A percentile compares a stretch with the other conserved stretches of the same genome.
Evolutionary conservation across 1,140 invertebrate species (phyloP).

Genomic region (Pseudomyrmex dendroicus): DNA sequence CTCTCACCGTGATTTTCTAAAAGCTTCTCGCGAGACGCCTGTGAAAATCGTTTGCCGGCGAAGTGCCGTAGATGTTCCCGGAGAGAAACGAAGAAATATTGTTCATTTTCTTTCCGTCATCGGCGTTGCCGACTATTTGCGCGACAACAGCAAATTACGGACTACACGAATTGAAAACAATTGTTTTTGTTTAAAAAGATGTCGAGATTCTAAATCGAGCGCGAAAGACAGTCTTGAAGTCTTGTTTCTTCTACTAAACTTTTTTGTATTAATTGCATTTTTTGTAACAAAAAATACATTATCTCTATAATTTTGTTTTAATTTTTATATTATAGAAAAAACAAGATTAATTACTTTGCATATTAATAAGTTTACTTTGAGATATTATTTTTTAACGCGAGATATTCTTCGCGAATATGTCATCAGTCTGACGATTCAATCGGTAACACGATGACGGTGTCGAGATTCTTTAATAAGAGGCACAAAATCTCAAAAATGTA

Average conservation of each 20-base stretch:
- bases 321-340: neutral
- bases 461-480: slow-evolving; percentile 5
- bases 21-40: slow-evolving; percentile 40
- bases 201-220: neutral
- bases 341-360: neutral
- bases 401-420: neutral
- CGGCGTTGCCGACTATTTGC: neutral
- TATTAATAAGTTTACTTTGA: neutral
- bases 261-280: neutral
- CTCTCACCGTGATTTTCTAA: slow-evolving; percentile 63
- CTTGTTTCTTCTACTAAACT: neutral
- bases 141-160: neutral
- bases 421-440: neutral
- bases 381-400: slow-evolving; percentile 16
- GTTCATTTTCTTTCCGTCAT: slow-evolving; percentile 18
- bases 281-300: neutral
- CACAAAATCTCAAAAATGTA: slow-evolving; percentile 31
- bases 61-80: neutral
- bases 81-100: neutral
- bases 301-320: neutral
- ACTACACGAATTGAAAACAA: slow-evolving; percentile 7
- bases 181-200: neutral
- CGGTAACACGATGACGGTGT: neutral
- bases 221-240: too few species aligned
- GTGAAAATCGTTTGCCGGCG: slow-evolving; percentile 27